Evolutionary conservation across 2,888 invertebrate genomes (phyloP), one percentile per base, ranked within the genome.

Genomic region (Ecdyonurus torrentis): DNA sequence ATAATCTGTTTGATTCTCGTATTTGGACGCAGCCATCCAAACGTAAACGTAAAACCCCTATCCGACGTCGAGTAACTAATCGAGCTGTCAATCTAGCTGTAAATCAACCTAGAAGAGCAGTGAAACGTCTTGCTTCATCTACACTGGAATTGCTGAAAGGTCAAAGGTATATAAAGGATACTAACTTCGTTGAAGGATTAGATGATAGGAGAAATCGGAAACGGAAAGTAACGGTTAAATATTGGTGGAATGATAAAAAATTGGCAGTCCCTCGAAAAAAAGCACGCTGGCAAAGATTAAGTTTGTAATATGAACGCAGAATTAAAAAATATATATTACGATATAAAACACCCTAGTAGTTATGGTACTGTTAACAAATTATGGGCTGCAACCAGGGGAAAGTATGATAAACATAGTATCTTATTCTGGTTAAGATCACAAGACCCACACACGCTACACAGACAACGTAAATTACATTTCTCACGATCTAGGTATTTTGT

Each of bases 381-480:
- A 1, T 24, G 25, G 2, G 2, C 2, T 3, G 7, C 58, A 2
- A 2, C 20, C 7, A 58, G 58, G 24, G 58, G 18, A 24, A 5
- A 53, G 24, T 23, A 52, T 2, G 25, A 52, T 25, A 58, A 25
- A 37, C 10, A 23, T 5, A 22, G 20, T 2, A 52, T 65, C 1
- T 18, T 59, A n/a, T 24, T 64, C 1, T 67, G 66, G 66, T 52
- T 68, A 1, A 25, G 64, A 18, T 23, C 22, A 22, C 66, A 68
- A 62, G 66, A 67, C 7, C 52, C 67, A 0, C 67, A 68, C 23
- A 68, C 64, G 1, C 25, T 55, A 7, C 58, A 62, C 19, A 55
- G 5, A 24, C 62, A 53, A 1, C 10, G 2, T 1, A 15, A n/a
- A 25, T 52, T 25, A 25, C 1, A 24, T 1, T 62, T 62, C 19